Conservation (phyloP, 2,888 invertebrate genomes). For the Nemoura dubitans region DNA sequence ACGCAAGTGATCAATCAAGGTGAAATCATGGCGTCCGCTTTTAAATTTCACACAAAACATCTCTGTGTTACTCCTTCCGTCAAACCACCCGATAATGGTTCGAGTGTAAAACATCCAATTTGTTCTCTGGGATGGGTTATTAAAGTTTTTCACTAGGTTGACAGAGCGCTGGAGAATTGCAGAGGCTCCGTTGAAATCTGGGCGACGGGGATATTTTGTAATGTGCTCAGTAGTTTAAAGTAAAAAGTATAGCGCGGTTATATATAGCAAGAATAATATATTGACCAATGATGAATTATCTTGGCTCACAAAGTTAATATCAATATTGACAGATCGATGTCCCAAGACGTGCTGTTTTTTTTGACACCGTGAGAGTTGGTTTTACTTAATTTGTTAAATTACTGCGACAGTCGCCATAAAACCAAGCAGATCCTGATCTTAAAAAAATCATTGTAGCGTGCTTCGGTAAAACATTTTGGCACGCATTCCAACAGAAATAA, state of each 20-base stretch:
- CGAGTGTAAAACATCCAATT: slow-evolving; percentile 28
- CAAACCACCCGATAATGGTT: slow-evolving; percentile 32
- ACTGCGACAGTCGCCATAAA: too few relatives aligned
- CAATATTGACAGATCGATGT: neutral
- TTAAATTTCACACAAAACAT: slow-evolving; percentile 40
- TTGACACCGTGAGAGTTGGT: neutral
- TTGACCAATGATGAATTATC: neutral
- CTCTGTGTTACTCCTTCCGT: slow-evolving; percentile 18
- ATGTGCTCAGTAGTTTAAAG: neutral
- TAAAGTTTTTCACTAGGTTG: slow-evolving; percentile 20
- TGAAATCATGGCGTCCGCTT: slow-evolving; percentile 42
- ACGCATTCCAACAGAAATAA: neutral
- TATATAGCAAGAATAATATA: neutral
- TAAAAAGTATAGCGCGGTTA: neutral
- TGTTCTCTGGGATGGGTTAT: slow-evolving; percentile 10
- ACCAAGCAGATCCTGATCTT: too few relatives aligned
- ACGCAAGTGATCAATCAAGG: slow-evolving; percentile 48
- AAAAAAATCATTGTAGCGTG: neutral
- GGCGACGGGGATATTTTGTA: neutral
- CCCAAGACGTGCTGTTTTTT: neutral
- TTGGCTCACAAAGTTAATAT: neutral
- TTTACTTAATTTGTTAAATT: neutral
- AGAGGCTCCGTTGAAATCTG: neutral
- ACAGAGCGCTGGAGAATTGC: neutral
- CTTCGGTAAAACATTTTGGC: too few relatives aligned